phyloP scores from a whole-genome alignment of 2,888 invertebrate genomes.

The Dysmachus trigonus region DNA sequence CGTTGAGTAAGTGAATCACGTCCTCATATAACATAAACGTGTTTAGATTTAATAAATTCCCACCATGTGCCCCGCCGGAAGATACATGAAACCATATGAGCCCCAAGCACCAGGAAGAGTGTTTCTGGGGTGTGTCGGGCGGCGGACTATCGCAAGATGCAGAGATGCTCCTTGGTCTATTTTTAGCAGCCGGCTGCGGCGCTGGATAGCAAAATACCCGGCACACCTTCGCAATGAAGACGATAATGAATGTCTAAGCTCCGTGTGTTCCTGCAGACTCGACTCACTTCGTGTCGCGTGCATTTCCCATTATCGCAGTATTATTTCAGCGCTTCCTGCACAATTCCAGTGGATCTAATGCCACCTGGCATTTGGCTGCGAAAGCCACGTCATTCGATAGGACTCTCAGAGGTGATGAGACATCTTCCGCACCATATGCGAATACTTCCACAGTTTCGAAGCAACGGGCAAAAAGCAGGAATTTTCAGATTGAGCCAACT shows the following conservation, averaged over 20 bases:
- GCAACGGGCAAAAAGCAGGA: background rate
- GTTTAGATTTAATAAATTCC: conserved; percentile 48
- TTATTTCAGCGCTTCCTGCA: background rate
- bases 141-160: background rate
- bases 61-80: background rate
- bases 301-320: background rate
- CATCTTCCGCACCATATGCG: background rate
- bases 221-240: background rate
- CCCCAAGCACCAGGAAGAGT: background rate
- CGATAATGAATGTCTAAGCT: background rate
- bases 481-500: background rate
- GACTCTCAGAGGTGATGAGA: background rate
- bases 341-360: background rate
- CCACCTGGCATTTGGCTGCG: background rate
- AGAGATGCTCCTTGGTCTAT: background rate
- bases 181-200: background rate
- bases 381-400: background rate
- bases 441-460: background rate
- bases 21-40: conserved; percentile 46
- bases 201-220: background rate
- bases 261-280: background rate
- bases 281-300: background rate
- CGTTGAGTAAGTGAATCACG: conserved; percentile 43
- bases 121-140: background rate
- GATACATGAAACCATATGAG: conserved; percentile 27